Conservation (phyloP, 92 coral and sea anemone species). For the Zoanthus gigantus region DNA sequence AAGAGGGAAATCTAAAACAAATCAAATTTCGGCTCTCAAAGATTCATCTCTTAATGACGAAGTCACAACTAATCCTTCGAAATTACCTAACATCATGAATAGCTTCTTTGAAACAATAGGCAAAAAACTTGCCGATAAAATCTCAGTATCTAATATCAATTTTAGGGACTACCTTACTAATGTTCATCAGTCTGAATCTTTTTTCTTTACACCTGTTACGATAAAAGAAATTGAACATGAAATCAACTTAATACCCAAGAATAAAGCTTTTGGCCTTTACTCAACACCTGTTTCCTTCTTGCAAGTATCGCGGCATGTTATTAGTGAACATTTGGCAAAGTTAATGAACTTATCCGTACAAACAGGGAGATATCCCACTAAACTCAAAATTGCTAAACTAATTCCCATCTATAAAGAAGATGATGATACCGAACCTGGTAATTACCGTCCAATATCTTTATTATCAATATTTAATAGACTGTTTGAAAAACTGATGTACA, state of each 20-base stretch:
- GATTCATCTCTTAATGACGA: constrained; percentile 25
- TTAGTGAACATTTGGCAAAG: constrained; percentile 2
- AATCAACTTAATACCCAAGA: constrained; percentile 1
- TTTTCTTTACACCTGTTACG: constrained; percentile 33
- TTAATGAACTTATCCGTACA: no score
- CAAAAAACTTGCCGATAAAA: constrained; percentile 25
- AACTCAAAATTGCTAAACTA: constrained; percentile 3
- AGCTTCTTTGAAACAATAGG: constrained; percentile 35
- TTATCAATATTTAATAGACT: neutral
- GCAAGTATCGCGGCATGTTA: neutral
- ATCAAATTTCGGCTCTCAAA: constrained; percentile 28
- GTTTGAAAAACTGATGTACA: constrained; percentile 42
- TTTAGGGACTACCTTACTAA: constrained; percentile 27
- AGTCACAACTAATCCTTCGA: constrained; percentile 14
- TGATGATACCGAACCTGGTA: constrained; percentile 7
- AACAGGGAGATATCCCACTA: no score
- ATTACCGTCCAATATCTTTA: constrained; percentile 1
- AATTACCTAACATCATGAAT: constrained; percentile 33
- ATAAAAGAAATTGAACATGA: neutral
- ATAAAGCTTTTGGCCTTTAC: constrained; percentile 4
- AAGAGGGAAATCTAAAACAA: constrained; percentile 15
- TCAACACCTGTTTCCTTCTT: constrained; percentile 5
- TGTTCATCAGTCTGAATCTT: constrained; percentile 28
- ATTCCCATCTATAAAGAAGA: constrained; percentile 5
- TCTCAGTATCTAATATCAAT: constrained; percentile 13